Base-by-base conservation (phyloP, 2,113 vertebrate species). In the Tyrannus savana region DNA sequence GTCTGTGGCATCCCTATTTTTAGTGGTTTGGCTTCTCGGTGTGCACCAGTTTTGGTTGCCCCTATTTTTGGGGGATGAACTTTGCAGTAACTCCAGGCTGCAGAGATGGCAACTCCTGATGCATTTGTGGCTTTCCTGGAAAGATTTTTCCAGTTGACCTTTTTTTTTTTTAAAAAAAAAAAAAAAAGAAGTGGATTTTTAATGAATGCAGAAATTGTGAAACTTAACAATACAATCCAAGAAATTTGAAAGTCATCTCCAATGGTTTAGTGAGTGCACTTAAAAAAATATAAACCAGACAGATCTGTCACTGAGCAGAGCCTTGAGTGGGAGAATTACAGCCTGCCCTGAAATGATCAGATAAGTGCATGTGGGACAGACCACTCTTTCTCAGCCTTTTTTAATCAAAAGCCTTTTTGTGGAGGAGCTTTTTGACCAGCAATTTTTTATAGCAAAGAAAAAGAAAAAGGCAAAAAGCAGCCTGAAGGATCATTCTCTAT, bases 61-160 rank as follows among this genome's bases (percentile, higher is more conserved):
- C 24, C 30, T 31, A 0, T 60, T 90, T 35, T 35, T 28, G 15
- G 42, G 50, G 33, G 25, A 18, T 23, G 3, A 77, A 28, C 68
- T 39, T 9, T 37, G 37, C 31, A 53, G 6, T 19, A 49, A 4
- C 0, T 1, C 41, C 19, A 7, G 30, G 30, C 52, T 39, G 8
- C 49, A 41, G 39, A 28, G 33, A 5, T 47, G 35, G 31, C 9
- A 86, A 4, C 39, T 72, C 49, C 10, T 16, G 84, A n/a, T 71
- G 30, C 15, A 0, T 72, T 84, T 35, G 33, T 1, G 52, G 14
- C 50, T 96, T 84, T 82, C 87, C 90, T 97, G 95, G 84, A 96
- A 94, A 68, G 87, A 87, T 75, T 89, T 91, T 59, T 74, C 60
- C 53, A 66, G 37, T 62, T 90, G 82, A 90, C 82, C 71, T 91